Evolutionary conservation across 2,888 invertebrate genomes (phyloP).

Genomic region (Epirrita christyi): DNA sequence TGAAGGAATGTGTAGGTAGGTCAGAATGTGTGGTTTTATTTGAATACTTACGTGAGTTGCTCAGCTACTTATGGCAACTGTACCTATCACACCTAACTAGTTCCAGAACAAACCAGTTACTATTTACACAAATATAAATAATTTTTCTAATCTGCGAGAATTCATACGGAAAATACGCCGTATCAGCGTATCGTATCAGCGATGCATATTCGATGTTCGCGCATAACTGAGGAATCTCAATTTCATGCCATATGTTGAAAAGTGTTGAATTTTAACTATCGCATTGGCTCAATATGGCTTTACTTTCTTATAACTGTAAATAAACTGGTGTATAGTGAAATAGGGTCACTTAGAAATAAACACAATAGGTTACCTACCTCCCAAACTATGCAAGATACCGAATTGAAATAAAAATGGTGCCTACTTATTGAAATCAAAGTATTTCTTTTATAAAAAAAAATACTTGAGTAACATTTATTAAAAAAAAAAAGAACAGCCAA

Average conservation of each 20-base stretch:
- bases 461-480: no score
- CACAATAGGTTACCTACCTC: no score
- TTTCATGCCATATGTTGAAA: slow-evolving; percentile 10
- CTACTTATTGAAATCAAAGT: no score
- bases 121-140: background rate
- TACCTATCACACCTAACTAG: background rate
- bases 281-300: background rate
- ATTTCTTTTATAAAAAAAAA: no score
- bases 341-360: no score
- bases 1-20: no score
- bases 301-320: no score
- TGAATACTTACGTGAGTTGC: background rate
- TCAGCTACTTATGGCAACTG: background rate
- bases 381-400: no score
- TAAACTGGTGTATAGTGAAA: no score
- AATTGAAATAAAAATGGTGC: no score
- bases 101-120: background rate
- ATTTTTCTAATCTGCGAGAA: background rate
- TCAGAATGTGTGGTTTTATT: no score
- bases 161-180: slow-evolving; percentile 2
- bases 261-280: background rate
- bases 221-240: slow-evolving; percentile 13
- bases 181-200: slow-evolving; percentile 10
- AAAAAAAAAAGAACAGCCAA: no score
- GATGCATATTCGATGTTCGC: slow-evolving; percentile 1